Evolutionary conservation across 53 echinoderm and acorn worm genomes (phyloP).

Genomic region (Paracentrotus lividus): DNA sequence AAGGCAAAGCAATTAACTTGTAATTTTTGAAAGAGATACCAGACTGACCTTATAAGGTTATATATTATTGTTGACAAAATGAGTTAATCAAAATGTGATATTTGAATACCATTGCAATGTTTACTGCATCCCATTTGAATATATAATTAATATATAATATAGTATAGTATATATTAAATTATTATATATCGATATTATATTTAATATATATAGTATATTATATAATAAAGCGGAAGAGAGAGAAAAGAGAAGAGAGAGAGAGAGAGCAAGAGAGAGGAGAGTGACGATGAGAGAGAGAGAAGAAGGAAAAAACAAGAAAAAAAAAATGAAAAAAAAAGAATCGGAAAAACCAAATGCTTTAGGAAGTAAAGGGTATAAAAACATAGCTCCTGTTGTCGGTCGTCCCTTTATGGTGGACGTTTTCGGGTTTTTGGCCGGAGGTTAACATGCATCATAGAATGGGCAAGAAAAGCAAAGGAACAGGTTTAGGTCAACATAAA

Average conservation of each 20-base stretch:
- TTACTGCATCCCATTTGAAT: too few relatives aligned
- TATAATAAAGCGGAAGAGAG: background rate
- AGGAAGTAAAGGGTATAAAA: slow-evolving; percentile 29
- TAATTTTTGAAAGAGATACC: too few relatives aligned
- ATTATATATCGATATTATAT: too few relatives aligned
- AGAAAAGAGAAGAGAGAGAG: background rate
- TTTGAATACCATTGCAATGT: too few relatives aligned
- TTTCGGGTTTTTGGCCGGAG: background rate
- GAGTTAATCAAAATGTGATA: too few relatives aligned
- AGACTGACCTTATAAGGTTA: too few relatives aligned
- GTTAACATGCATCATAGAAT: slow-evolving; percentile 37
- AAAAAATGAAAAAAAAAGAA: background rate
- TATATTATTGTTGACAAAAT: too few relatives aligned
- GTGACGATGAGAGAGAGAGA: background rate
- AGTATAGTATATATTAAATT: too few relatives aligned
- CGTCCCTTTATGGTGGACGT: background rate
- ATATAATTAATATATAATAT: too few relatives aligned
- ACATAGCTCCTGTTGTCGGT: background rate
- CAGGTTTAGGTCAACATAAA: slow-evolving; percentile 2
- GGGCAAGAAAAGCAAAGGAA: slow-evolving; percentile 12
- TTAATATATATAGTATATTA: too few relatives aligned
- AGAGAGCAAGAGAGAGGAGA: background rate
- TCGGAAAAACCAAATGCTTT: background rate
- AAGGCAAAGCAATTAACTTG: too few relatives aligned
- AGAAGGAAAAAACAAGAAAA: background rate